A percentile compares a stretch with the other conserved stretches of the same genome.
Conservation (phyloP, 2,113 vertebrate species). For the Sialia sialis region DNA sequence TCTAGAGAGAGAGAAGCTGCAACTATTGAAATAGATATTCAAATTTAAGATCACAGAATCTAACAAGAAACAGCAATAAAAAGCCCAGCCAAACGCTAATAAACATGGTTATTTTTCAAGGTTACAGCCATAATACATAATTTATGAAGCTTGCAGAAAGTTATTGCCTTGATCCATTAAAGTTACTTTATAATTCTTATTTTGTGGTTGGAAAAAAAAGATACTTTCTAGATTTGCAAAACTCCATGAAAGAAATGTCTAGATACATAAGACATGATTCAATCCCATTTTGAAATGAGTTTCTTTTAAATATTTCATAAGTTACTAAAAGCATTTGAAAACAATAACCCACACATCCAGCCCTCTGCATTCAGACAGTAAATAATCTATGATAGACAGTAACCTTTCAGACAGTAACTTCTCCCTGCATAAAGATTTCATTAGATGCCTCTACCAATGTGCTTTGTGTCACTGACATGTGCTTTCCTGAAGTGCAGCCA, state of each 20-base stretch:
- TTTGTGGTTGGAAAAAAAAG: background rate
- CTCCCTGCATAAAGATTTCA: background rate
- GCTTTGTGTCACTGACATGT: background rate
- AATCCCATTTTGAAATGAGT: background rate
- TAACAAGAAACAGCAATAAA: conserved; percentile 45
- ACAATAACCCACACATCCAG: background rate
- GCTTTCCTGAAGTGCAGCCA: background rate
- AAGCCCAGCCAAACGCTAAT: conserved; percentile 10
- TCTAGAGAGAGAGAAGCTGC: background rate
- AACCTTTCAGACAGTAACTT: background rate
- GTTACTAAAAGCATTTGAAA: conserved; percentile 23
- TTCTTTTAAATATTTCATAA: conserved; percentile 25
- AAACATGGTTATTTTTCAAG: conserved; percentile 57
- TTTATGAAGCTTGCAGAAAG: conserved; percentile 50
- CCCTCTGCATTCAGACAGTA: background rate
- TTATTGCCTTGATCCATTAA: conserved; percentile 42
- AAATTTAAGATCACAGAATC: conserved; percentile 25
- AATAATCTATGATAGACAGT: background rate
- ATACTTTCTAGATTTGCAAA: background rate
- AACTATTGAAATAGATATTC: conserved; percentile 13
- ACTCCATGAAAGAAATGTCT: background rate
- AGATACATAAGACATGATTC: background rate
- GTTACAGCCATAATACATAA: conserved; percentile 43
- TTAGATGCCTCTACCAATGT: conserved; percentile 19
- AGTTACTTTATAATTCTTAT: conserved; percentile 21